Percentiles rank a stretch among this genome's conserved stretches.
These are phyloP conservation scores for Oscarella lobularis DNA, from an alignment of 37 sponge, comb jelly and placozoan genomes.

Conservation along the genomic window DNA sequence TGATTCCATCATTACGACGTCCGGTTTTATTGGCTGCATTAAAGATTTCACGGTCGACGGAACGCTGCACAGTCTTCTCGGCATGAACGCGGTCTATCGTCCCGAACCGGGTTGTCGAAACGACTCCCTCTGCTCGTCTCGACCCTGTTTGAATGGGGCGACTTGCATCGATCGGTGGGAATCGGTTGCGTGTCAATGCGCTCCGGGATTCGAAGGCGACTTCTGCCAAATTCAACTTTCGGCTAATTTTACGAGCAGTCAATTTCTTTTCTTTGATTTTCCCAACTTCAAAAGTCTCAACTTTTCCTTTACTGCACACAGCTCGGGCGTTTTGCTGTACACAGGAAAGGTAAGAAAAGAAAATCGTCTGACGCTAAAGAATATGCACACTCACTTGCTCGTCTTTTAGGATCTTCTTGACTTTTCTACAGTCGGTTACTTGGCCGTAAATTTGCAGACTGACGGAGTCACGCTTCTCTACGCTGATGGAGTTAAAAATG, in stretches of 20 bases:
- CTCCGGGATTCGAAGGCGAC: background rate
- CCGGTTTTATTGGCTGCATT: background rate
- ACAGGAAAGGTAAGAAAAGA: no score
- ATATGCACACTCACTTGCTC: no score
- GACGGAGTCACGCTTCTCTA: no score
- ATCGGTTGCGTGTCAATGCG: background rate
- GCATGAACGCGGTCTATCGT: background rate
- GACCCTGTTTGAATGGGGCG: background rate
- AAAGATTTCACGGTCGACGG: background rate
- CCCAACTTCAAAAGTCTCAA: no score
- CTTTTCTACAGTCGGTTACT: no score
- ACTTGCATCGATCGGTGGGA: slow-evolving; percentile 1
- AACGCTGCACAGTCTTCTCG: background rate
- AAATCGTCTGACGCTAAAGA: no score
- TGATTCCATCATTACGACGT: background rate
- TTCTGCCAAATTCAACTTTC: background rate
- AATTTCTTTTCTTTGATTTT: background rate
- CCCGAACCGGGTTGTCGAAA: background rate
- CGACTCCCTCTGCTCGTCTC: background rate
- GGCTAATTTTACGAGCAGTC: background rate
- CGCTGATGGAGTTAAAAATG: no score
- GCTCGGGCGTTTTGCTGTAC: no score
- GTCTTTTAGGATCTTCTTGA: no score
- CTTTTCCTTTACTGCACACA: no score
- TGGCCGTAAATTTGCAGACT: no score